phyloP scores from a whole-genome alignment of 2,113 vertebrate genomes.

The Callocephalon fimbriatum region DNA sequence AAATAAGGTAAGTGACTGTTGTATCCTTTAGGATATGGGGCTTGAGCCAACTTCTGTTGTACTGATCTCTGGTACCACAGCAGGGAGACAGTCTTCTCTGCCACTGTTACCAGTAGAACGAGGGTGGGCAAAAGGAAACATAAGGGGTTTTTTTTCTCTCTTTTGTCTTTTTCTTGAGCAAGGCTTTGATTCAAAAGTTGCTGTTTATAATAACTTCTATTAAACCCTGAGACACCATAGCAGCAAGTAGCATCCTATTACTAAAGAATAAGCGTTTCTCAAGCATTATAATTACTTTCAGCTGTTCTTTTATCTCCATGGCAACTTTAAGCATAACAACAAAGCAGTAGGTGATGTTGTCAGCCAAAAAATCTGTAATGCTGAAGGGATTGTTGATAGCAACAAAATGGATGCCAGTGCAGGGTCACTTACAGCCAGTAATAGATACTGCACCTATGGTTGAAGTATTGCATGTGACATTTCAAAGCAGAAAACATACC shows the following conservation, averaged over 20 bases:
- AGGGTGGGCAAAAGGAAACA: not conserved
- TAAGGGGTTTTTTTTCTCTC: not conserved
- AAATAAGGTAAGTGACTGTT: constrained; percentile 12
- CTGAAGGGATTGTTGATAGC: constrained; percentile 54
- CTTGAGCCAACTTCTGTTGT: not conserved
- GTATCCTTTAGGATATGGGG: not conserved
- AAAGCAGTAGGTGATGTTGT: constrained; percentile 66
- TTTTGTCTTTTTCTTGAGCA: not conserved
- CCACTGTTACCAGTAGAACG: not conserved
- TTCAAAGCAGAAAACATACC: constrained; percentile 59
- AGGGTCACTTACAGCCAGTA: constrained; percentile 52
- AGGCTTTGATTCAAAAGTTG: constrained; percentile 8
- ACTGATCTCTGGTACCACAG: not conserved
- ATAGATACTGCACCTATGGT: constrained; percentile 19
- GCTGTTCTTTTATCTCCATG: constrained; percentile 70
- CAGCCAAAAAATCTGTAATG: constrained; percentile 62
- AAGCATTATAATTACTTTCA: constrained; percentile 47
- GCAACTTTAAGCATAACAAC: constrained; percentile 64
- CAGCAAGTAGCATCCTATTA: not conserved
- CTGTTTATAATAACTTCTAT: constrained; percentile 4
- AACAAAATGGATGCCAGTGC: constrained; percentile 53
- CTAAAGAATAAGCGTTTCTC: constrained; percentile 42
- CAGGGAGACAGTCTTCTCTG: not conserved
- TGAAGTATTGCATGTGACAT: constrained; percentile 28
- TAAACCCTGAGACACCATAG: not conserved